phyloP scores from a whole-genome alignment of 1,140 invertebrate species.

The Drosophila cardini region DNA sequence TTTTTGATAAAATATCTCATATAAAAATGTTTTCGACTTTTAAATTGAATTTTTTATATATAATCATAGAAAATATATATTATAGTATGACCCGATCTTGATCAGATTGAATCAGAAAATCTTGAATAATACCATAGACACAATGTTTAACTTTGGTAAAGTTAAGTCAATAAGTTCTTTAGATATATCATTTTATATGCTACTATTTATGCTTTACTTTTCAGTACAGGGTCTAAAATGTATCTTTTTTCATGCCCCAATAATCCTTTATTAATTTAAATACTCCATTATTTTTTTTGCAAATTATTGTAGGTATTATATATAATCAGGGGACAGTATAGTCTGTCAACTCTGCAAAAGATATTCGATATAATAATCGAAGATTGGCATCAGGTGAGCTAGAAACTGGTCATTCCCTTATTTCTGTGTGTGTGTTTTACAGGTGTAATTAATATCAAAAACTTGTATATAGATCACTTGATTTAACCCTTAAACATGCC shows the following conservation, averaged over 20 bases:
- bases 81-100: too few species aligned
- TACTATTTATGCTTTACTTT: too few species aligned
- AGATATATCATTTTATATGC: too few species aligned
- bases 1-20: too few species aligned
- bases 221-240: too few species aligned
- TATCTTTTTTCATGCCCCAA: background rate
- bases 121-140: too few species aligned
- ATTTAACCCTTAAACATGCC: background rate
- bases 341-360: constrained; percentile 23
- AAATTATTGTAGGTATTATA: constrained; percentile 30
- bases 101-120: too few species aligned
- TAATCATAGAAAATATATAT: too few species aligned
- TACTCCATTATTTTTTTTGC: background rate
- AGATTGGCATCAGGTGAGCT: constrained; percentile 43
- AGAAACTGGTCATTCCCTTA: background rate
- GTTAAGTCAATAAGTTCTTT: too few species aligned
- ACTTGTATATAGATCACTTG: constrained; percentile 12
- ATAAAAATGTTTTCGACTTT: too few species aligned
- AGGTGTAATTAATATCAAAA: constrained; percentile 7
- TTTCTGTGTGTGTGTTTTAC: constrained; percentile 5
- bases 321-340: constrained; percentile 28
- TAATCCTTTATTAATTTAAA: background rate
- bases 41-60: too few species aligned
- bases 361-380: constrained; percentile 34
- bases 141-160: too few species aligned